Conservation (phyloP, 2,797 vertebrate species). For the Diglossa cyanea region DNA sequence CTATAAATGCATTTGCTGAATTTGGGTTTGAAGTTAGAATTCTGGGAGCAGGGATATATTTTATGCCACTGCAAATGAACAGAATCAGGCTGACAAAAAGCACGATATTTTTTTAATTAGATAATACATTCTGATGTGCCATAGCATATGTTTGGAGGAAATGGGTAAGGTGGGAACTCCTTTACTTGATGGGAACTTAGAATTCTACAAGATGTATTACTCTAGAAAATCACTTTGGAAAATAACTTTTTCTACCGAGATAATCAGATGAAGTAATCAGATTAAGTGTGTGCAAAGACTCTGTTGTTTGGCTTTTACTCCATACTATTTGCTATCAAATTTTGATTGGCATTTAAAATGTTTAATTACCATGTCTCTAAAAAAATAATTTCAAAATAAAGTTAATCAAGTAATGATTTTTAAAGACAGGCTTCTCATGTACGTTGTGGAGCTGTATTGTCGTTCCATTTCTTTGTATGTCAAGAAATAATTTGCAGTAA, state of each 20-base stretch:
- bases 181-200: not conserved
- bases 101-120: not conserved
- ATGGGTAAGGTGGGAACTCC: constrained; percentile 32
- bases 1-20: not conserved
- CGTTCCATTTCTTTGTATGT: constrained; percentile 51
- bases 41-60: not conserved
- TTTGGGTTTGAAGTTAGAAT: not conserved
- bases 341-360: not conserved
- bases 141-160: constrained; percentile 65
- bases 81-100: not conserved
- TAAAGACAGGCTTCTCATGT: constrained; percentile 37
- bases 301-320: not conserved
- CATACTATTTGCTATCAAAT: not conserved
- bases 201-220: not conserved
- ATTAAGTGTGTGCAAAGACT: not conserved
- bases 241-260: not conserved
- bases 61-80: not conserved
- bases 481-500: constrained; percentile 9
- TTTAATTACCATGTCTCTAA: not conserved
- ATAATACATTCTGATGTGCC: not conserved
- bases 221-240: not conserved
- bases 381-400: not conserved
- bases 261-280: not conserved
- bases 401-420: not conserved
- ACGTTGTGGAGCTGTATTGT: constrained; percentile 32